Conservation (phyloP, 2,113 vertebrate genomes). For the Gobiocypris rarus region DNA sequence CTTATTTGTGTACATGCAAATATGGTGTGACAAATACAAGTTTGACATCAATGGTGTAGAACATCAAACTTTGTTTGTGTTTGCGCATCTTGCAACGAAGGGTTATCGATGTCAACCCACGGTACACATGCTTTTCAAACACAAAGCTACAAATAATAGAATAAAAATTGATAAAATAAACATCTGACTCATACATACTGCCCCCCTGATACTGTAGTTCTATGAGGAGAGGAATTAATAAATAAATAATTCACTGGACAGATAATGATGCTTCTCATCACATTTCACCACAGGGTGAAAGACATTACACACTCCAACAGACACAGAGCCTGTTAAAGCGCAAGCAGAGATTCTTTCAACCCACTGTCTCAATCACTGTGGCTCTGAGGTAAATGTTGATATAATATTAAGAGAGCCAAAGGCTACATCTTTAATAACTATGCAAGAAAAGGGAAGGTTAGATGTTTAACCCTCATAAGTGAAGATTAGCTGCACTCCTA, state of each 20-base stretch:
- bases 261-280: not conserved
- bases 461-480: not conserved
- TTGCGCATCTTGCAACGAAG: not conserved
- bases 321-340: not conserved
- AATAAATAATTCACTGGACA: no score
- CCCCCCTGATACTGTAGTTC: not conserved
- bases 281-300: not conserved
- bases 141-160: no score
- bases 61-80: not conserved
- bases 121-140: not conserved
- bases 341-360: not conserved
- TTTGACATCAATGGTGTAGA: not conserved
- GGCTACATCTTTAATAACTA: not conserved
- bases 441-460: not conserved
- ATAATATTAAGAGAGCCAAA: not conserved
- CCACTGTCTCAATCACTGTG: slow-evolving; percentile 15
- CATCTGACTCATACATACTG: no score
- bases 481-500: not conserved
- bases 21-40: not conserved
- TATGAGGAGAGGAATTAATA: not conserved
- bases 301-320: slow-evolving; percentile 12
- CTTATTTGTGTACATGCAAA: not conserved
- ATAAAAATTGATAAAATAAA: no score
- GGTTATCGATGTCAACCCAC: not conserved
- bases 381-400: not conserved